These are phyloP conservation scores for Anaspis maculata DNA, from an alignment of 2,888 invertebrate genomes.

Conservation along the genomic window DNA sequence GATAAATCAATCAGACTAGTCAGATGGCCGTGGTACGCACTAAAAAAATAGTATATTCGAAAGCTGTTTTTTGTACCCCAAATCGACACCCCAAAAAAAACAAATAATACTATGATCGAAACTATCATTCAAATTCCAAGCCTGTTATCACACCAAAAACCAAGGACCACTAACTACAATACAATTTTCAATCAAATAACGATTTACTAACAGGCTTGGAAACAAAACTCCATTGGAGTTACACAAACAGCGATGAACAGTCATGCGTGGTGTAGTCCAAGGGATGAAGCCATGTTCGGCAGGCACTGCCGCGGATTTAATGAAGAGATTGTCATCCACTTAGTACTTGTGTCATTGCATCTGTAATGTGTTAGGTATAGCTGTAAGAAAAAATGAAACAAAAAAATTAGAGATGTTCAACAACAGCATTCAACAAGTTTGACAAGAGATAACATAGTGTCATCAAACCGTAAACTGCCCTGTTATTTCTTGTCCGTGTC, in stretches of 20 bases:
- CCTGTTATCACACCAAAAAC: too few relatives aligned
- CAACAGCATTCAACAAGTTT: not conserved
- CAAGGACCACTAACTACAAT: too few relatives aligned
- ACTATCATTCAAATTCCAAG: too few relatives aligned
- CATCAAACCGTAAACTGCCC: not conserved
- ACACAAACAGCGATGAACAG: too few relatives aligned
- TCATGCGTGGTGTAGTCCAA: too few relatives aligned
- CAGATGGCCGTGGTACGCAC: constrained; percentile 98
- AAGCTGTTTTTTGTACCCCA: too few relatives aligned
- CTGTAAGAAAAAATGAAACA: constrained; percentile 40
- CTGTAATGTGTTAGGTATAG: constrained; percentile 18
- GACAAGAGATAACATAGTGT: not conserved
- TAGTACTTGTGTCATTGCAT: too few relatives aligned
- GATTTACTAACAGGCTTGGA: not conserved
- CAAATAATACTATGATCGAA: too few relatives aligned
- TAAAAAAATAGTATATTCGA: constrained; percentile 49
- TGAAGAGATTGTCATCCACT: too few relatives aligned
- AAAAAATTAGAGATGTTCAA: constrained; percentile 26
- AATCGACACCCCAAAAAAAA: constrained; percentile 10
- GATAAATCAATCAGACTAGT: constrained; percentile 94
- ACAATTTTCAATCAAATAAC: not conserved
- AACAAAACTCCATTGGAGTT: too few relatives aligned
- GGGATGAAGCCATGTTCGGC: too few relatives aligned
- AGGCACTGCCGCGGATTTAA: too few relatives aligned
- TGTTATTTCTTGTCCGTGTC: constrained; percentile 10